Evolutionary conservation across 1,140 invertebrate species (phyloP).

Genomic region (Archivesica marissinica): DNA sequence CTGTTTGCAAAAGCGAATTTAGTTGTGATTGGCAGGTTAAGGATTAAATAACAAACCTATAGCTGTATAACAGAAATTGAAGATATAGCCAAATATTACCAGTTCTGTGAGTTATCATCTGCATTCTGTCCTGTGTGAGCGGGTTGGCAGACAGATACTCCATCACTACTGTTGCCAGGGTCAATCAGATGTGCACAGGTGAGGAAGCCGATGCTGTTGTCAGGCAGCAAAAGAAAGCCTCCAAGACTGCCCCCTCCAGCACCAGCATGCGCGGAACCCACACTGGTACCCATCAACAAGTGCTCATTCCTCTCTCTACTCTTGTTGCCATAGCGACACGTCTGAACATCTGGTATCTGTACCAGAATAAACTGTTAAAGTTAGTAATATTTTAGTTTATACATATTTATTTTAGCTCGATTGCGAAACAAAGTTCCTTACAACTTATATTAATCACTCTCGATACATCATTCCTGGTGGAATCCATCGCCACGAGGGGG

Average conservation of each 20-base stretch:
- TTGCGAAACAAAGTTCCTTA: too few relatives aligned
- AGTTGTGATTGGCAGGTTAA: too few relatives aligned
- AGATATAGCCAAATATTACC: background rate
- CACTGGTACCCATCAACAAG: background rate
- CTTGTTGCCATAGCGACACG: background rate
- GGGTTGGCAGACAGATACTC: background rate
- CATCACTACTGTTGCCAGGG: background rate
- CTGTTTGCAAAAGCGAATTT: too few relatives aligned
- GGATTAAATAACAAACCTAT: too few relatives aligned
- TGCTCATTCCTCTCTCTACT: background rate
- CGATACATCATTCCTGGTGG: too few relatives aligned
- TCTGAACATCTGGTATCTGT: background rate
- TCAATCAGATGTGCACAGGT: conserved; percentile 19
- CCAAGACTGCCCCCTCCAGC: conserved; percentile 7
- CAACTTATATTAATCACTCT: too few relatives aligned
- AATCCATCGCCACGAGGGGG: too few relatives aligned
- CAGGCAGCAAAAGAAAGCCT: conserved; percentile 24
- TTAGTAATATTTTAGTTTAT: too few relatives aligned
- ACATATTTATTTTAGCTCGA: too few relatives aligned
- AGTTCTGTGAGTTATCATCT: background rate
- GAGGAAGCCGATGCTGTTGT: conserved; percentile 27
- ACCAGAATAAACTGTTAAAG: background rate
- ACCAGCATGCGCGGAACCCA: background rate
- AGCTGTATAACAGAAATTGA: too few relatives aligned
- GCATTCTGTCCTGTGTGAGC: background rate